phyloP scores from a whole-genome alignment of 2,888 invertebrate genomes.

The Pelosia muscerda region DNA sequence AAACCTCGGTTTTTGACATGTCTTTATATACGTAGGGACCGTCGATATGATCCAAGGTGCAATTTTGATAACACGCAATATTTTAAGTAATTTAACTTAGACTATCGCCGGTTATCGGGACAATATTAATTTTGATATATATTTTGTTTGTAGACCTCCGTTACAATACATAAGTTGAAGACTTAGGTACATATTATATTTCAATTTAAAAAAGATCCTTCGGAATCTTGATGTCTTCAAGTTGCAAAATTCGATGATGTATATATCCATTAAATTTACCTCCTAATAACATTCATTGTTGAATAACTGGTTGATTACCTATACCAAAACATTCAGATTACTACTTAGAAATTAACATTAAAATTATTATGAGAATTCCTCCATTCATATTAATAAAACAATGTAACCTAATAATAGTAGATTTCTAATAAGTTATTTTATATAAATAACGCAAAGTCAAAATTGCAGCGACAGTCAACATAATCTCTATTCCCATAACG shows the following conservation, averaged over 20 bases:
- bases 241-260: not conserved
- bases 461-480: no score
- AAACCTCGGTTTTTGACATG: no score
- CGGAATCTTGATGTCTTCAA: not conserved
- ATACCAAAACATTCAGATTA: not conserved
- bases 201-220: not conserved
- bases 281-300: not conserved
- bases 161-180: not conserved
- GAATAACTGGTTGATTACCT: not conserved
- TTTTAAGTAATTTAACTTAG: constrained; percentile 3
- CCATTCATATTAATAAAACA: not conserved
- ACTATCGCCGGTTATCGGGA: not conserved
- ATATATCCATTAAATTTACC: not conserved
- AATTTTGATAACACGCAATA: constrained; percentile 48
- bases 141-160: not conserved
- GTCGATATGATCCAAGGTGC: constrained; percentile 58
- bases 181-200: no score
- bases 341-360: not conserved
- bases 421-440: no score
- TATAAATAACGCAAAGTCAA: no score
- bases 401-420: not conserved
- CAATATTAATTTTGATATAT: not conserved
- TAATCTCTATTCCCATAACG: no score
- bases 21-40: no score
- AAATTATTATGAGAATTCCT: not conserved